Evolutionary conservation across 2,888 invertebrate genomes (phyloP), one percentile per base, ranked within the genome.

Genomic region (Pimpla rufipes): DNA sequence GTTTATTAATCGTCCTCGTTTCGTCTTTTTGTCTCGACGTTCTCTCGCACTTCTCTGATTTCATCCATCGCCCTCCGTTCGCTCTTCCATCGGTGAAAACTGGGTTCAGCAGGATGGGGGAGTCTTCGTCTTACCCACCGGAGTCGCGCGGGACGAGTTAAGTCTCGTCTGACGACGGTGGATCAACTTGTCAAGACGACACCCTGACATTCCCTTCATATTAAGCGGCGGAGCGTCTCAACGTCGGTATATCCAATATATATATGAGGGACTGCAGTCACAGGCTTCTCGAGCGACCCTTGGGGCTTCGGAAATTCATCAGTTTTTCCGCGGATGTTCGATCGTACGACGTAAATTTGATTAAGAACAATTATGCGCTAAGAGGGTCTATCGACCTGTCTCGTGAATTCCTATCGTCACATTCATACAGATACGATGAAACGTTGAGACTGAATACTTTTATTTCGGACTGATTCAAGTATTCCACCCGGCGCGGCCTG

Each of bases 121-220:
- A 29, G 37, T 35, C 71, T 68, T 78, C 62, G 13, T 67, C 42
- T 42, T 40, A 2, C 1, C 23, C 42, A 52, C 50, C 42, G 45
- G 11, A 47, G 57, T 57, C 74, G 50, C 29, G 47, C 67, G 62
- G 47, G 80, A 78, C 64, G 81, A 78, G 73, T 55, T 74, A 64
- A 82, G 81, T 76, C 81, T 16, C 75, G 59, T 77, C 81, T n/a
- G 74, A 76, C 79, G 81, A 70, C 70, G 71, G 67, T 73, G 78
- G 79, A 74, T 76, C 81, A 79, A 82, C 76, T 77, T 81, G 79
- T 81, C 79, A 82, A 62, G 73, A 62, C 40, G 70, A 75, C 45
- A 66, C 52, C 21, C 64, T 57, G 75, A 67, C 71, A 74, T 82
- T 73, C 75, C 67, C 68, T 66, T 40, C 42, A 18, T 79, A 74